Conservation (phyloP, 2,797 vertebrate species). For the Microctenopoma stevenorrisi region DNA sequence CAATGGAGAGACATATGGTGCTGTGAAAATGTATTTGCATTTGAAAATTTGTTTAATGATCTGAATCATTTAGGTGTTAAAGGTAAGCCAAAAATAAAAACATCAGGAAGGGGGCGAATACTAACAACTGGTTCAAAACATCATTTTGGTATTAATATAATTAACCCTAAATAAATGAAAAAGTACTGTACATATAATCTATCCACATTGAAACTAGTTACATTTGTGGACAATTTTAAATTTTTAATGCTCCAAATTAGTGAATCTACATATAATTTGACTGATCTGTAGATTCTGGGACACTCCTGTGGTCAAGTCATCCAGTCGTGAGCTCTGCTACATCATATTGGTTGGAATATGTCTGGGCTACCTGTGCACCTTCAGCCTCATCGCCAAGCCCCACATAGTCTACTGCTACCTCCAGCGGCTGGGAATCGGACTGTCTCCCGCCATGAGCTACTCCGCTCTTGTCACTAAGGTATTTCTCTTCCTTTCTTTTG, state of each 20-base stretch:
- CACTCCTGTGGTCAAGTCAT: conserved; percentile 98
- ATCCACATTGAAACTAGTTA: neutral
- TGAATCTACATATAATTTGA: neutral
- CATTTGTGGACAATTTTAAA: neutral
- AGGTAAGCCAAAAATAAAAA: no score
- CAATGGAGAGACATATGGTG: no score
- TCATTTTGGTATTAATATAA: no score
- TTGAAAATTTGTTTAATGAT: no score
- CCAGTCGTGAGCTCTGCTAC: conserved; percentile 98
- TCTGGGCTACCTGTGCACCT: conserved; percentile 96
- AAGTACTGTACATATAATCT: no score
- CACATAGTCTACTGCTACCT: conserved; percentile 96
- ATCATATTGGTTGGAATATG: conserved; percentile 98
- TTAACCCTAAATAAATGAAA: no score
- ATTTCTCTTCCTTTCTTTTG: conserved; percentile 5
- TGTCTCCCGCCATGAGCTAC: conserved; percentile 99
- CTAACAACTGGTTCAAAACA: no score
- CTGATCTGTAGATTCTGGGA: conserved; percentile 87
- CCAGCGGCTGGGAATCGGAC: conserved; percentile 94
- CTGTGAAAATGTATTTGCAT: no score
- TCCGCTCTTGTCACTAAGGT: conserved; percentile 97
- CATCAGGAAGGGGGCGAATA: no score
- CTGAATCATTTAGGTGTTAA: no score
- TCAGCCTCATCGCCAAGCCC: conserved; percentile 96
- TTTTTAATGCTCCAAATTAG: neutral